A percentile compares a stretch with the other conserved stretches of the same genome.
Conservation (phyloP, 2,888 invertebrate species). For the Sinelater perroti region DNA sequence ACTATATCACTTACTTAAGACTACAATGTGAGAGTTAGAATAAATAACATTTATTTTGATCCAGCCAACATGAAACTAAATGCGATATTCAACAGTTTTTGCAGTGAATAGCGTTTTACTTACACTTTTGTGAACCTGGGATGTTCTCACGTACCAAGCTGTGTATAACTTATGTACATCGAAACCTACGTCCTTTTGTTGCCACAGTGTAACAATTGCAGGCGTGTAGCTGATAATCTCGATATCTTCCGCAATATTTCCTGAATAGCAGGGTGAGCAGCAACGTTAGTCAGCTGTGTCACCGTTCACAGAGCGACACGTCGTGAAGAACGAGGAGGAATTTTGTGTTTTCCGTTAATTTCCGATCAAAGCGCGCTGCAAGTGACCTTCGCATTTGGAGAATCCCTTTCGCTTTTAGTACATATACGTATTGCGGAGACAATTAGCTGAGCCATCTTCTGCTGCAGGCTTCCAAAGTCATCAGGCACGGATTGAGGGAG, state of each 20-base stretch:
- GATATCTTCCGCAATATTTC: not conserved
- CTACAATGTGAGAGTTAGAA: too few species aligned
- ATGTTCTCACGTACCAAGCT: not conserved
- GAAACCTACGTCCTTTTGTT: not conserved
- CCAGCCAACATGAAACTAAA: too few species aligned
- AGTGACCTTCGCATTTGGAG: slow-evolving; percentile 20
- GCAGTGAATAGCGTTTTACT: not conserved
- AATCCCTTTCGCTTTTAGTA: slow-evolving; percentile 6
- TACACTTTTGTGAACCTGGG: not conserved
- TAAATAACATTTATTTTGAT: not conserved
- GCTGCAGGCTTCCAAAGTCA: slow-evolving; percentile 11
- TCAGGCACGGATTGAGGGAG: not conserved
- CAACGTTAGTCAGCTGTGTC: too few species aligned
- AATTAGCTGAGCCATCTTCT: slow-evolving; percentile 18
- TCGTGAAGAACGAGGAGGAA: slow-evolving; percentile 6
- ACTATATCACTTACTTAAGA: too few species aligned
- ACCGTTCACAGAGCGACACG: not conserved
- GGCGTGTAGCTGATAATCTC: not conserved
- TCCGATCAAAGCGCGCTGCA: not conserved
- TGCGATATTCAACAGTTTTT: too few species aligned
- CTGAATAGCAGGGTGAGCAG: not conserved
- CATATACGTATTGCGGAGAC: slow-evolving; percentile 3
- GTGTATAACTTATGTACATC: not conserved
- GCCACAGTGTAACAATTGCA: not conserved
- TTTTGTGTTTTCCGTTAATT: slow-evolving; percentile 11